Evolutionary conservation across 2,888 invertebrate genomes (phyloP).

Genomic region (Euclidia mi): DNA sequence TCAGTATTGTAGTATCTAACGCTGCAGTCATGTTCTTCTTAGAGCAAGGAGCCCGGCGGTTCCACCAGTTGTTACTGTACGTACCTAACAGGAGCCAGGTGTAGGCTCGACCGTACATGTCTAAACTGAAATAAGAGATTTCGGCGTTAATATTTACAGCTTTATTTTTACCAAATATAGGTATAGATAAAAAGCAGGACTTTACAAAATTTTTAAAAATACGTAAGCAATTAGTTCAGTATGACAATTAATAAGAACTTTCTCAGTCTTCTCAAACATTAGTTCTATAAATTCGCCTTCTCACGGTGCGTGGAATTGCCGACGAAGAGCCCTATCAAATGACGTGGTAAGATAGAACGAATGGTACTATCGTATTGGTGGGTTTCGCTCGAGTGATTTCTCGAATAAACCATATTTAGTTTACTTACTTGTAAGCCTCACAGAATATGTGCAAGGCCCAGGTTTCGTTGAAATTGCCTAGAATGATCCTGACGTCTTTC

Average conservation of each 20-base stretch:
- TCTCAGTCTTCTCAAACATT: too few relatives aligned
- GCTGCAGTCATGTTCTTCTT: constrained; percentile 93
- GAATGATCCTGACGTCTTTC: constrained; percentile 97
- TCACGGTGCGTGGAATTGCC: too few relatives aligned
- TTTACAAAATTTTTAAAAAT: too few relatives aligned
- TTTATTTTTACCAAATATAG: not conserved
- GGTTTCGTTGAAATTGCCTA: constrained; percentile 98
- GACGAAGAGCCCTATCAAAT: too few relatives aligned
- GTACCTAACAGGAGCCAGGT: constrained; percentile 98
- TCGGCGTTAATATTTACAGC: too few relatives aligned
- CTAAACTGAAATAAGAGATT: constrained; percentile 89
- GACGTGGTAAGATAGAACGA: too few relatives aligned
- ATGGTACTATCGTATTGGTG: too few relatives aligned
- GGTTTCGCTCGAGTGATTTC: too few relatives aligned
- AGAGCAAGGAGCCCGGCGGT: constrained; percentile 92
- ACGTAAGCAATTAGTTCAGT: too few relatives aligned
- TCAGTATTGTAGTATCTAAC: constrained; percentile 96
- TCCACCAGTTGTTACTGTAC: constrained; percentile 95
- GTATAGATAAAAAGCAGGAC: too few relatives aligned
- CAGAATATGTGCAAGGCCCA: constrained; percentile 98
- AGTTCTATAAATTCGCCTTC: too few relatives aligned
- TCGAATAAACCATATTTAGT: not conserved
- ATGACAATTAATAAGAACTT: too few relatives aligned
- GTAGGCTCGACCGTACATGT: constrained; percentile 97
- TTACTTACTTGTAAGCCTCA: constrained; percentile 93